Percentiles rank a stretch among this genome's conserved stretches.
Evolutionary conservation across 2,113 vertebrate species (phyloP).

Genomic region (Tetrax tetrax): DNA sequence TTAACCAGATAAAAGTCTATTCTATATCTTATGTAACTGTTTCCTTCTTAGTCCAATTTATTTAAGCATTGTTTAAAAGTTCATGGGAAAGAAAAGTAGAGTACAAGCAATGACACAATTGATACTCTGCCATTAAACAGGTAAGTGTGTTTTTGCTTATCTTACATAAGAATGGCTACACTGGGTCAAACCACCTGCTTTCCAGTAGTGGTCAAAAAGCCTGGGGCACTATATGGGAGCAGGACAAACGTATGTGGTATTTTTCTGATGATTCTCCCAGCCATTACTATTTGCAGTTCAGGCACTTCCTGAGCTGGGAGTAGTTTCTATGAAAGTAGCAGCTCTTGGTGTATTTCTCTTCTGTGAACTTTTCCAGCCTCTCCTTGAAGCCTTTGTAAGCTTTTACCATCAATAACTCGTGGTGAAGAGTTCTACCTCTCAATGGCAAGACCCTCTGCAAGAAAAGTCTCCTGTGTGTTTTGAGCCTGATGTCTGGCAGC

Average conservation of each 20-base stretch:
- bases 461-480: background rate
- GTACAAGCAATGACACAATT: background rate
- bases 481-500: background rate
- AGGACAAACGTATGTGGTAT: background rate
- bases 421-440: background rate
- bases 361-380: background rate
- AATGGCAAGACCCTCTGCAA: background rate
- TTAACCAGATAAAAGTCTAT: background rate
- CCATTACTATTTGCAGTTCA: background rate
- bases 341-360: background rate
- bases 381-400: background rate
- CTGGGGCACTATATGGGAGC: background rate
- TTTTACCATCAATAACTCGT: fast-evolving
- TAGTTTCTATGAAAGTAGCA: background rate
- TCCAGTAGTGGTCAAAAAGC: background rate
- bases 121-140: background rate
- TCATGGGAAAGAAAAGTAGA: background rate
- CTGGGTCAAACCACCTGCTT: background rate
- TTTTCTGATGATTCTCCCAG: background rate
- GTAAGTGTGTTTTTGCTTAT: background rate
- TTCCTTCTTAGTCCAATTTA: background rate
- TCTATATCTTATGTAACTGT: background rate
- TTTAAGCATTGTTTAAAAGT: background rate
- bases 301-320: background rate
- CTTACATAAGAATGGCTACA: background rate